Evolutionary conservation across 1,140 invertebrate species (phyloP), one percentile per base, ranked within the genome.

Genomic region (Lordiphosa collinella): DNA sequence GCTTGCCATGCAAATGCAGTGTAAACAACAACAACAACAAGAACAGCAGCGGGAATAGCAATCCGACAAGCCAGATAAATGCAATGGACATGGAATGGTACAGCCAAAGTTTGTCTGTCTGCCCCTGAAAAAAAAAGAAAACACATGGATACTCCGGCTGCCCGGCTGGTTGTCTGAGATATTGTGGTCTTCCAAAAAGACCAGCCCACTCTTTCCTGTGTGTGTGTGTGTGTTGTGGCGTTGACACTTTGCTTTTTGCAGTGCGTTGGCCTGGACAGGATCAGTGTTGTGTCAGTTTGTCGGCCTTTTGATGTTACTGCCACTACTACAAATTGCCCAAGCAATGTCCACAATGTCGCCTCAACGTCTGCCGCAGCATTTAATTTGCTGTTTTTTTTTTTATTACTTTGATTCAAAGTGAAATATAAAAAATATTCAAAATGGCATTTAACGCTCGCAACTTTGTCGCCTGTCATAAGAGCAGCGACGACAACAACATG

Each of bases 391-490:
- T 18, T 7, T 29, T 29, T 1, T 29, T 29, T 29, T 8, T 29
- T 29, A 29, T 29, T 18, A 82, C 75, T 82, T 80, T 80, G 71
- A 71, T 80, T 70, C 71, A 82, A 70, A 80, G 54, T 68, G 75
- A 72, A 80, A 80, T 58, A 61, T 59, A 57, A 49, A 71, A 76
- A 50, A 47, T 29, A 76, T 82, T 82, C 76, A 78, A 72, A 78
- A 72, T 68, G 78, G 62, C 76, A 80, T 80, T 80, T 80, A 80
- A 80, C 73, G 75, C 50, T 14, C 36, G 64, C 63, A 73, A 66
- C 75, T 70, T 75, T 80, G 75, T 70, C 69, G 54, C 47, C 57
- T 55, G 71, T 63, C 76, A 80, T 70, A 61, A 61, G 66, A 41
- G 50, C 40, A 49, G 8, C 14, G 38, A 10, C 14, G 10, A 11